These are phyloP conservation scores for Drosophila ezoana DNA, from an alignment of 2,888 invertebrate genomes.

Conservation along the genomic window DNA sequence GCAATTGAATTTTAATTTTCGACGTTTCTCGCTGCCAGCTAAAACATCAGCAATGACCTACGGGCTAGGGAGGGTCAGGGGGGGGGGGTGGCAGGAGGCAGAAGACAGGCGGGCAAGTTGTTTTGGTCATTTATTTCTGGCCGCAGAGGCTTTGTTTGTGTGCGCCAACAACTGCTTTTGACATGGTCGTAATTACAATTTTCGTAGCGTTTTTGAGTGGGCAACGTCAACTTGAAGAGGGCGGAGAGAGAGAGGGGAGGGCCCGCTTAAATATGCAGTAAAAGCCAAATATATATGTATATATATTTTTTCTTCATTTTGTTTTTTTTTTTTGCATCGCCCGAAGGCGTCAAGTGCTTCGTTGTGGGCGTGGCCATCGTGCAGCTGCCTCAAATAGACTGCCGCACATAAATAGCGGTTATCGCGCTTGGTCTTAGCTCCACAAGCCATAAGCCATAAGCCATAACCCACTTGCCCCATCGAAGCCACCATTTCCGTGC, in stretches of 20 bases:
- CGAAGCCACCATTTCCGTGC: slow-evolving; percentile 53
- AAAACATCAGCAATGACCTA: slow-evolving; percentile 23
- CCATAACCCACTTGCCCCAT: slow-evolving; percentile 40
- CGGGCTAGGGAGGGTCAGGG: neutral
- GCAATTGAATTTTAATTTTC: slow-evolving; percentile 69
- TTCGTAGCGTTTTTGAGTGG: slow-evolving; percentile 56
- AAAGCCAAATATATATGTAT: slow-evolving; percentile 1
- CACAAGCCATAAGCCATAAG: slow-evolving; percentile 41
- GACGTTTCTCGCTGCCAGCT: slow-evolving; percentile 30
- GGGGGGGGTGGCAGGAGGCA: neutral
- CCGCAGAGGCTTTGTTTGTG: slow-evolving; percentile 58
- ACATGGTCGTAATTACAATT: slow-evolving; percentile 76
- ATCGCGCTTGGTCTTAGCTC: slow-evolving; percentile 52
- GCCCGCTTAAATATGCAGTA: slow-evolving; percentile 21
- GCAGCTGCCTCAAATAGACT: slow-evolving; percentile 52
- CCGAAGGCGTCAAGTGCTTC: slow-evolving; percentile 36
- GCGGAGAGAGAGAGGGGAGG: slow-evolving; percentile 5
- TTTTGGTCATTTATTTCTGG: slow-evolving; percentile 74
- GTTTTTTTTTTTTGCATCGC: slow-evolving; percentile 52
- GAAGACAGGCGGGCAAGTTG: slow-evolving; percentile 19
- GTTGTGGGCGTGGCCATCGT: slow-evolving; percentile 1
- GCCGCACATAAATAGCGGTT: slow-evolving; percentile 70
- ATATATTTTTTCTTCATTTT: neutral
- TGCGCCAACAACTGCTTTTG: slow-evolving; percentile 65
- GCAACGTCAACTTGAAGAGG: slow-evolving; percentile 57